A percentile compares a stretch with the other conserved stretches of the same genome.
These are phyloP conservation scores for Chaetogeoica ovagalla DNA, from an alignment of 2,888 invertebrate genomes.

Conservation along the genomic window DNA sequence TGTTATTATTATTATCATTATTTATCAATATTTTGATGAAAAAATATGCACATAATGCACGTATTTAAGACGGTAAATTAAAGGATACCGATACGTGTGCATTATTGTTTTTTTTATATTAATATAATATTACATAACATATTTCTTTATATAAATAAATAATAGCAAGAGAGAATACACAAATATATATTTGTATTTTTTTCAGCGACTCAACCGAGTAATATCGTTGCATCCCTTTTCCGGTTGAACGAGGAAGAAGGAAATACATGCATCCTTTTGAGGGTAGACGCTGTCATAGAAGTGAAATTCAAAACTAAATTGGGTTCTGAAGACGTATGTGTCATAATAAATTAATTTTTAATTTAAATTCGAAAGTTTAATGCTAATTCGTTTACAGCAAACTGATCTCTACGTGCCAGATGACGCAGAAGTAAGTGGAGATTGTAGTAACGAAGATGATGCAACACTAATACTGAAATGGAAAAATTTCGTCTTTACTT, in stretches of 20 bases:
- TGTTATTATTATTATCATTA: too few species aligned
- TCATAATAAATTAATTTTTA: neutral
- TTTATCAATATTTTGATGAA: too few species aligned
- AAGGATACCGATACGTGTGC: neutral
- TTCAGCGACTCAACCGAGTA: slow-evolving; percentile 32
- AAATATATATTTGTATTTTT: neutral
- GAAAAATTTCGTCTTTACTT: slow-evolving; percentile 70
- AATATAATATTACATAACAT: neutral
- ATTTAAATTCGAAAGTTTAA: neutral
- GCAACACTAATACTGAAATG: slow-evolving; percentile 74
- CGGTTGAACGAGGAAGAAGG: slow-evolving; percentile 67
- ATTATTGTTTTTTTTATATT: neutral
- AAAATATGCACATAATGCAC: too few species aligned
- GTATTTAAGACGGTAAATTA: too few species aligned
- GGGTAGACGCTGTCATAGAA: slow-evolving; percentile 73
- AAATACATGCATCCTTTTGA: slow-evolving; percentile 77
- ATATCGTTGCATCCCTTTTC: slow-evolving; percentile 46
- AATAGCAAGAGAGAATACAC: neutral
- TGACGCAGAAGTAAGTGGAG: slow-evolving; percentile 72
- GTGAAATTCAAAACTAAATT: slow-evolving; percentile 72
- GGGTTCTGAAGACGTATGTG: slow-evolving; percentile 64
- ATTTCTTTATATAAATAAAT: neutral
- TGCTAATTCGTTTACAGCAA: slow-evolving; percentile 62
- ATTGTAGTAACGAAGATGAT: slow-evolving; percentile 74
- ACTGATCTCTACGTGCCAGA: slow-evolving; percentile 77